Percentiles rank a stretch among this genome's conserved stretches.
Evolutionary conservation across 2,113 vertebrate species (phyloP).

Genomic region (Phylloscopus trochilus): DNA sequence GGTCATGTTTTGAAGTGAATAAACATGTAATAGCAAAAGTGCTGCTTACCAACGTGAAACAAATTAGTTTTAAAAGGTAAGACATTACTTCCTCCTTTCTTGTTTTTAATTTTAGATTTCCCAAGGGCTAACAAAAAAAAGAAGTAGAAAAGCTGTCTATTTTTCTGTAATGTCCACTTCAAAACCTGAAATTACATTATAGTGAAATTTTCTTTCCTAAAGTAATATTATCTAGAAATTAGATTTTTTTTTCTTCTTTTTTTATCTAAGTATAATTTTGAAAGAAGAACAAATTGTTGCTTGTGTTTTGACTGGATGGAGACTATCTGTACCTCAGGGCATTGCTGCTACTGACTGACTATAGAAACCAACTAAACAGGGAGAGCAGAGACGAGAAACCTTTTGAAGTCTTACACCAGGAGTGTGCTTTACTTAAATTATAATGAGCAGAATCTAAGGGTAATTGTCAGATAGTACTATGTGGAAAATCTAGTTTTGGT

Average conservation of each 20-base stretch:
- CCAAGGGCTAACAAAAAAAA: neutral
- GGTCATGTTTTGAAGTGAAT: neutral
- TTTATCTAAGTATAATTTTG: neutral
- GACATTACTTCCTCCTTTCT: neutral
- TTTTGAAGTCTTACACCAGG: neutral
- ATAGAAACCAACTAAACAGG: rapidly evolving
- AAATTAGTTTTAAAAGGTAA: neutral
- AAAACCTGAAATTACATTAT: neutral
- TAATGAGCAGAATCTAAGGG: neutral
- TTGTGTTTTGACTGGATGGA: neutral
- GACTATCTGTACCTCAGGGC: neutral
- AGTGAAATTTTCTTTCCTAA: neutral
- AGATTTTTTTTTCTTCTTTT: neutral
- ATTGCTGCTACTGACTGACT: neutral
- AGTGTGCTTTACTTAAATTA: neutral
- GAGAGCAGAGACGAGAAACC: neutral
- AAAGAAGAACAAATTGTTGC: neutral
- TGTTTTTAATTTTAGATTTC: neutral
- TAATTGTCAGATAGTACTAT: neutral
- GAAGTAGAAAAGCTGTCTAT: neutral
- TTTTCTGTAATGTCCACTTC: neutral
- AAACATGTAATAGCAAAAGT: neutral
- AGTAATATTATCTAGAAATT: neutral
- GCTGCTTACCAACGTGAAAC: neutral
- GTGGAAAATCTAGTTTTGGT: neutral